Conservation (phyloP, 2,797 vertebrate species). For the Clamator glandarius region DNA sequence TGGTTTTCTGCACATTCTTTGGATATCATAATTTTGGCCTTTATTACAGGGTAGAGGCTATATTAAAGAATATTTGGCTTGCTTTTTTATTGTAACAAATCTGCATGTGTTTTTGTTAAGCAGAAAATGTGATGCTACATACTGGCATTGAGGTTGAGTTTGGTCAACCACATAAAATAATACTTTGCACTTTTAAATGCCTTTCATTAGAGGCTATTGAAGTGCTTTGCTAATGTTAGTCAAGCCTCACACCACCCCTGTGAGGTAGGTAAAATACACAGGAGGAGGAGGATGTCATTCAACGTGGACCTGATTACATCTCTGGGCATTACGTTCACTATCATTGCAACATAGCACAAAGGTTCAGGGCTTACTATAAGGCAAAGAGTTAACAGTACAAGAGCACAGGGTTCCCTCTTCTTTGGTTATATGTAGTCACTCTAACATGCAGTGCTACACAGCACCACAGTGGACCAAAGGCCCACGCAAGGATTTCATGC, state of each 20-base stretch:
- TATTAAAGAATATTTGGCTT: slow-evolving; percentile 12
- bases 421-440: background rate
- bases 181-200: slow-evolving; percentile 11
- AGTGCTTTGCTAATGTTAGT: slow-evolving; percentile 43
- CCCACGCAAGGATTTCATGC: background rate
- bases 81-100: background rate
- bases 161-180: slow-evolving; percentile 38
- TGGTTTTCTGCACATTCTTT: slow-evolving; percentile 28
- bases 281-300: slow-evolving; percentile 31
- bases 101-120: background rate
- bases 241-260: slow-evolving; percentile 60
- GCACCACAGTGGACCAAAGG: background rate
- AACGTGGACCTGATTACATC: background rate
- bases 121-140: slow-evolving; percentile 29
- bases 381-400: slow-evolving; percentile 21
- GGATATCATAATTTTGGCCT: slow-evolving; percentile 14
- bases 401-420: background rate
- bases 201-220: slow-evolving; percentile 39
- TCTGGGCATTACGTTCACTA: slow-evolving; percentile 1
- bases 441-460: background rate
- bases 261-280: slow-evolving; percentile 55
- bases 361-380: slow-evolving; percentile 4
- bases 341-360: background rate
- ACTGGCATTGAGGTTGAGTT: slow-evolving; percentile 11
- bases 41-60: background rate